Evolutionary conservation across 2,888 invertebrate genomes (phyloP).

Genomic region (Phaonia tiefii): DNA sequence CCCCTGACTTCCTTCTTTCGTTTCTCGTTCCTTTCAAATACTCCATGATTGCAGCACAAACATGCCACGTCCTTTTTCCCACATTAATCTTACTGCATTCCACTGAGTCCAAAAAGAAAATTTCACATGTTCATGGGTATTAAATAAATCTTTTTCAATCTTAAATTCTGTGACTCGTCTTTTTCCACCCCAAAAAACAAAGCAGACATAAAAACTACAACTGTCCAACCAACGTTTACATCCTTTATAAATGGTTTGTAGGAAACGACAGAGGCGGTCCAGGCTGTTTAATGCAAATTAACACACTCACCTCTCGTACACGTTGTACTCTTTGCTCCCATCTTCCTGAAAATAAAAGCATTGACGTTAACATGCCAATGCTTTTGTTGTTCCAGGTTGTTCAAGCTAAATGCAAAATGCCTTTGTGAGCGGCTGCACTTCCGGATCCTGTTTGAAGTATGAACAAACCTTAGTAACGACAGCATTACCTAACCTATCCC

Average conservation of each 20-base stretch:
- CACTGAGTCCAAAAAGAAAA: too few relatives aligned
- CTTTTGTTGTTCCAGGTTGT: slow-evolving; percentile 21
- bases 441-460: slow-evolving; percentile 60
- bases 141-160: not conserved
- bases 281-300: slow-evolving; percentile 56
- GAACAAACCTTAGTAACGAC: slow-evolving; percentile 30
- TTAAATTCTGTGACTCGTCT: not conserved
- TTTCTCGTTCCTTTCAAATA: too few relatives aligned
- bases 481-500: not conserved
- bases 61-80: too few relatives aligned
- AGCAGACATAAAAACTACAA: too few relatives aligned
- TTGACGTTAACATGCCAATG: not conserved
- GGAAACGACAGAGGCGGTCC: not conserved
- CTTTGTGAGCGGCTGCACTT: slow-evolving; percentile 61
- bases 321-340: not conserved
- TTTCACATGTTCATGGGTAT: not conserved
- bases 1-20: too few relatives aligned
- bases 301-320: slow-evolving; percentile 51
- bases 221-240: not conserved
- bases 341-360: not conserved
- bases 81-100: too few relatives aligned
- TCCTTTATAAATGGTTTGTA: not conserved
- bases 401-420: slow-evolving; percentile 51
- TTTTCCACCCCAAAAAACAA: too few relatives aligned
- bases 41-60: too few relatives aligned